Base-by-base conservation (phyloP, 2,113 vertebrate genomes). In the Opisthocomus hoazin region DNA sequence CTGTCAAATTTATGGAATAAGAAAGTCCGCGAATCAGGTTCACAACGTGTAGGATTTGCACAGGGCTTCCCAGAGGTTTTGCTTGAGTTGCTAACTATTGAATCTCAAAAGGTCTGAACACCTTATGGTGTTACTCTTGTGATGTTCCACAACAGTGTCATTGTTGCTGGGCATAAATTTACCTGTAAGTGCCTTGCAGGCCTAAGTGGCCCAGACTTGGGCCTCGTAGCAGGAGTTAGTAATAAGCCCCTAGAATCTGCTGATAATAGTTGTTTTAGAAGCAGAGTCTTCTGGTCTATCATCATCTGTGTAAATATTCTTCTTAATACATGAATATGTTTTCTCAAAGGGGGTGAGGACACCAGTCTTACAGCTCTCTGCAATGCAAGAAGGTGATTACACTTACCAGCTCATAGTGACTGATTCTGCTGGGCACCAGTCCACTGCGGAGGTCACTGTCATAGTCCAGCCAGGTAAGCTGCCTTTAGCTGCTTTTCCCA, bases 361-460 rank as follows among this genome's bases (percentile, higher is more conserved):
- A 5, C 98, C 99, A 6, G 98, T 96, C 66, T 97, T 99, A 43
- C 99, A 99, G 98, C 98, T 99, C 66, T 99, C 99, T 17, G 99
- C 99, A 16, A 98, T 99, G 99, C 99, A 99, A 94, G 99, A 99
- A 97, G 99, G 99, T 56, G 99, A 99, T 96, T 99, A 99, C 92
- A 99, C 99, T 60, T 99, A 99, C 96, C 98, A 99, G 97, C 98
- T 99, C 37, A 99, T 99, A 5, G 99, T 99, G 92, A 99, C 98
- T 0, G 99, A 99, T 97, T 99, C 99, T 2, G 96, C 98, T 46
- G 99, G 99, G 83, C 99, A 99, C 95, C 99, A 99, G 94, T 98
- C 98, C 96, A 99, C 99, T 0, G 98, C 98, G 32, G 98, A 99
- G 81, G 99, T 99, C 98, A 99, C 99, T 1, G 99, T 99, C 65